Percentiles rank a stretch among this genome's conserved stretches.
Evolutionary conservation across 2,888 invertebrate species (phyloP).

Genomic region (Lagria hirta): DNA sequence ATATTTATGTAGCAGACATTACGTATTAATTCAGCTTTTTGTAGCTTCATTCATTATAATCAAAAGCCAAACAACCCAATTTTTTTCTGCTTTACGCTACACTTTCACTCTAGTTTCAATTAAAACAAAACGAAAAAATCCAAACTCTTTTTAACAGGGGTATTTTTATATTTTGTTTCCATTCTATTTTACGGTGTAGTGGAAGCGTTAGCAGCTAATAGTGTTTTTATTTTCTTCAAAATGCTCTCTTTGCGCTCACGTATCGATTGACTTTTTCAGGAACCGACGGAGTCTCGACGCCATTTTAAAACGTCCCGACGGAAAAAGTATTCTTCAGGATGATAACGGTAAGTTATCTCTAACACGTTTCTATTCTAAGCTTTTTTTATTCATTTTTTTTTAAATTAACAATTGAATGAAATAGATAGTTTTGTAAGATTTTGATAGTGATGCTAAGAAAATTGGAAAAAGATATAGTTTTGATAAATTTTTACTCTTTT

Average conservation of each 20-base stretch:
- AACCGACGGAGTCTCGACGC: conserved; percentile 20
- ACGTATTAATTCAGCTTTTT: too few species aligned
- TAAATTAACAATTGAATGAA: too few species aligned
- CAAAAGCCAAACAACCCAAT: too few species aligned
- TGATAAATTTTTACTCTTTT: too few species aligned
- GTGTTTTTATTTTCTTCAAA: conserved; percentile 20
- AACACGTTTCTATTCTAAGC: too few species aligned
- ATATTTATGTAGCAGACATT: too few species aligned
- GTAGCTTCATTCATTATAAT: too few species aligned
- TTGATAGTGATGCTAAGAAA: too few species aligned
- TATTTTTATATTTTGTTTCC: conserved; percentile 27
- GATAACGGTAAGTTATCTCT: too few species aligned
- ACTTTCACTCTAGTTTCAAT: conserved; percentile 26
- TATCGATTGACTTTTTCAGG: conserved; percentile 19
- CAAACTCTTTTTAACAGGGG: conserved; percentile 10
- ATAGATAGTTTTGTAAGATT: too few species aligned
- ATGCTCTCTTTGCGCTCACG: conserved; percentile 15
- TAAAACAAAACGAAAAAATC: conserved; percentile 17
- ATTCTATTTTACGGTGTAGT: conserved; percentile 25
- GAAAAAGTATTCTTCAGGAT: conserved; percentile 12
- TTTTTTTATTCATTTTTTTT: too few species aligned
- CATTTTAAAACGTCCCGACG: conserved; percentile 10
- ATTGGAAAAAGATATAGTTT: too few species aligned
- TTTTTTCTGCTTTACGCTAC: conserved; percentile 18
- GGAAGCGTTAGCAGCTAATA: conserved; percentile 16